These are phyloP conservation scores for Thamnophis sirtalis DNA, from an alignment of 2,113 vertebrate genomes.

Conservation along the genomic window DNA sequence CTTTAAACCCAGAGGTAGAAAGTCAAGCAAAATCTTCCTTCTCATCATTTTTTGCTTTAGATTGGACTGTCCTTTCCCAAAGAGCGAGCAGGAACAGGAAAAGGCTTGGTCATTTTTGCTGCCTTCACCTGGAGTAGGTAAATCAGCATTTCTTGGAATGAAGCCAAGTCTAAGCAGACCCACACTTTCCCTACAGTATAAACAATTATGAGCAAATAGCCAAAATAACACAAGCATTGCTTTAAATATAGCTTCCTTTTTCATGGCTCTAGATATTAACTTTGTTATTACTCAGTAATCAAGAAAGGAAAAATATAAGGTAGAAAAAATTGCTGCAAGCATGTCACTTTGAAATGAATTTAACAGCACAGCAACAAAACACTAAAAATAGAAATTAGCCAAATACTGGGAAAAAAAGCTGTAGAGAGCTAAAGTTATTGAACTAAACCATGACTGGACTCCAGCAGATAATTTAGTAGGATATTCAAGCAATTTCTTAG, in stretches of 20 bases:
- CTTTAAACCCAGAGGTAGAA: rapidly evolving
- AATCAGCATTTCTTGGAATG: not conserved
- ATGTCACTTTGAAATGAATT: not conserved
- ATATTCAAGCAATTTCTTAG: not conserved
- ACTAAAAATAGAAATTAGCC: not conserved
- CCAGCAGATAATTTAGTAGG: not conserved
- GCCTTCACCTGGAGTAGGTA: conserved; percentile 36
- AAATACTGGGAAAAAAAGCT: not conserved
- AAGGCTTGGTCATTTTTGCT: rapidly evolving
- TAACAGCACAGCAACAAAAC: not conserved
- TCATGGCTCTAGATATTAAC: not conserved
- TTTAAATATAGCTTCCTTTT: not conserved
- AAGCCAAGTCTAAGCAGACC: not conserved
- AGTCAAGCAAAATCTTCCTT: not conserved
- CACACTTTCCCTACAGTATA: not conserved
- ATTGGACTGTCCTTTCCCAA: not conserved
- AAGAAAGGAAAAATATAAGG: not conserved
- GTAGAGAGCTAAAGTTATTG: not conserved
- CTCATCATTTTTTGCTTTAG: not conserved
- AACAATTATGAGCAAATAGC: not conserved
- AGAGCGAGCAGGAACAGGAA: not conserved
- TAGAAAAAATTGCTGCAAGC: not conserved
- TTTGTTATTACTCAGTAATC: not conserved
- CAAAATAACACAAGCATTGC: not conserved
- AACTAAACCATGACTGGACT: not conserved